A percentile compares a stretch with the other conserved stretches of the same genome.
These are phyloP conservation scores for Notamacropus eugenii DNA, from an alignment of 2,797 vertebrate genomes.

Conservation along the genomic window DNA sequence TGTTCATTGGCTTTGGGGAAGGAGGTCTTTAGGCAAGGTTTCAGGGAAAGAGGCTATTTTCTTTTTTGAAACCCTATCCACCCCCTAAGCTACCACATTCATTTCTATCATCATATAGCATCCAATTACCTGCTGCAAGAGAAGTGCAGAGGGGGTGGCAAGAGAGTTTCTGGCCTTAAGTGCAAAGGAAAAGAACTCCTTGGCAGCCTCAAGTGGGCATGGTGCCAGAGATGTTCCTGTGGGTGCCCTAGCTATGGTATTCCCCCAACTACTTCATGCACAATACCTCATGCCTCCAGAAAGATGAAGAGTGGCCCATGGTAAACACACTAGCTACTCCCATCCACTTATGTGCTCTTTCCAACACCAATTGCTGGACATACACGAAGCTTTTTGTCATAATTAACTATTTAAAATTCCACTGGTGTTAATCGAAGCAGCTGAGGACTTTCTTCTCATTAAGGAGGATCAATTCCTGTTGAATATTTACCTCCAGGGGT, in stretches of 20 bases:
- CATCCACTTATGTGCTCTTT: not conserved
- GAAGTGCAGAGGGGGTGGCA: not conserved
- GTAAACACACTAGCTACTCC: not conserved
- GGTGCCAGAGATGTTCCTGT: no score
- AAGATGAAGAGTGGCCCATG: not conserved
- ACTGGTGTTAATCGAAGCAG: conserved; percentile 80
- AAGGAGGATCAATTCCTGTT: conserved; percentile 87
- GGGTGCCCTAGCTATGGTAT: not conserved
- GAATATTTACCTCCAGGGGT: conserved; percentile 88
- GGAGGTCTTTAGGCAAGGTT: conserved; percentile 65
- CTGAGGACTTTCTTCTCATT: conserved; percentile 85
- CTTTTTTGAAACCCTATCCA: conserved; percentile 44
- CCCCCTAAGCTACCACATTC: not conserved
- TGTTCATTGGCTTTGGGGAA: conserved; percentile 82
- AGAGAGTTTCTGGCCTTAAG: not conserved
- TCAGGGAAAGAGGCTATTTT: conserved; percentile 59
- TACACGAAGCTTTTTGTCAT: conserved; percentile 64
- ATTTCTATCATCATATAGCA: not conserved
- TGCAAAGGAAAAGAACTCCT: not conserved
- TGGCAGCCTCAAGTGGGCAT: rapidly evolving
- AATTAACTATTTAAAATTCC: conserved; percentile 89
- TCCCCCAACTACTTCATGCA: not conserved
- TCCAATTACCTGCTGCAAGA: not conserved
- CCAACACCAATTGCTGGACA: not conserved
- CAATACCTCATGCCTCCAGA: not conserved